Percentiles rank a stretch among this genome's conserved stretches.
Evolutionary conservation across 2,888 invertebrate species (phyloP).

Genomic region (Drepanosiphum platanoidis): DNA sequence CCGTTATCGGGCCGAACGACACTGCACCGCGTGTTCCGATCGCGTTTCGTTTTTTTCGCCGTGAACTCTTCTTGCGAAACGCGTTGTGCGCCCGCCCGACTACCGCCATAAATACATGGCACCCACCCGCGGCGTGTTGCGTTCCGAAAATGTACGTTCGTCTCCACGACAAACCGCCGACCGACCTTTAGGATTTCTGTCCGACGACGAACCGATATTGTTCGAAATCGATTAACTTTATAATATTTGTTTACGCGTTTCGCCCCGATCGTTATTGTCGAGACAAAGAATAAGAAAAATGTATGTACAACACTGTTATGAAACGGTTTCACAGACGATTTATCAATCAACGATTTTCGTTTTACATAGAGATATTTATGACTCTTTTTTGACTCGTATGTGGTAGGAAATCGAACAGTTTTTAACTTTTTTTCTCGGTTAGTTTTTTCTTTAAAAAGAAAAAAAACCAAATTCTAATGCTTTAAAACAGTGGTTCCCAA

Average conservation of each 20-base stretch:
- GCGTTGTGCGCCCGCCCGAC: neutral
- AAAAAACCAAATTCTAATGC: no score
- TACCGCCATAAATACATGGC: neutral
- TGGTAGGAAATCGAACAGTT: no score
- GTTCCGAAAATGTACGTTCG: neutral
- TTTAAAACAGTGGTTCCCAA: no score
- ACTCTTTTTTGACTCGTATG: no score
- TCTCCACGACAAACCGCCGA: neutral
- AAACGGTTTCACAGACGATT: no score
- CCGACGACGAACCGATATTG: neutral
- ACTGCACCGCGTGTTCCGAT: neutral
- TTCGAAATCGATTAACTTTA: slow-evolving; percentile 27
- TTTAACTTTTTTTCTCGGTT: no score
- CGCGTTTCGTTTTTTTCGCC: neutral
- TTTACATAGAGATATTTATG: no score
- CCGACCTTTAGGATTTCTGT: neutral
- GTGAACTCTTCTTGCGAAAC: slow-evolving; percentile 7
- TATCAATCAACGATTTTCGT: no score
- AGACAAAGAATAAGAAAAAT: no score
- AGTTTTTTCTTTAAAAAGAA: no score
- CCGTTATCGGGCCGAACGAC: neutral
- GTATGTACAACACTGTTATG: no score
- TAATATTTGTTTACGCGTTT: neutral
- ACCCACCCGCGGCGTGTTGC: neutral
- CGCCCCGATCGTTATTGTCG: no score